Evolutionary conservation across 2,888 invertebrate genomes (phyloP), one percentile per base, ranked within the genome.

Genomic region (Cataglyphis livida): DNA sequence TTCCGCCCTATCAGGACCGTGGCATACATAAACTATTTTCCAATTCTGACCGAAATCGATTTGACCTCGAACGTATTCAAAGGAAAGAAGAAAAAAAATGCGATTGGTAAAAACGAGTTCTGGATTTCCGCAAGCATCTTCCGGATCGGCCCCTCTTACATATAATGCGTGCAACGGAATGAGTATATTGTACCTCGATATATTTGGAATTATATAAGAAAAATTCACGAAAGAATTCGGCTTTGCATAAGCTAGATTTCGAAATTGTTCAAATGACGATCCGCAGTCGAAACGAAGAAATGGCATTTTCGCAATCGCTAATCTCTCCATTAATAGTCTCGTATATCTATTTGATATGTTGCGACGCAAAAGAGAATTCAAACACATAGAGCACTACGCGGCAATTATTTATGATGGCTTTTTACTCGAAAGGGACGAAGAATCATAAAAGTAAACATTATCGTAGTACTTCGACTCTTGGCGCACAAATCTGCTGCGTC

Each of bases 21-120:
- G 48, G 81, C 85, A 82, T 91, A 57, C 59, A 91, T 92, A 91
- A 93, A 93, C 88, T 90, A 92, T 92, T 93, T 92, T 92, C 89
- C 92, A 91, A 93, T 93, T 92, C 91, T 88, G 87, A 85, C 88
- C 91, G 89, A 93, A 93, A 93, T 93, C 91, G 92, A 93, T 92
- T 93, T 93, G 92, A 93, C 93, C 93, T 88, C 89, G 86, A 82
- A 73, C 81, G 85, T 85, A 85, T 87, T 66, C 79, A 70, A 54
- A 81, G 85, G 76, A 85, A 81, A 84, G 82, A 65, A 18, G 51
- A 73, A 85, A 76, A 84, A 78, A 64, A 65, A 15, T 62, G 25
- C 74, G 66, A 59, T 57, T 64, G 62, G 61, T 79, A 82, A 62
- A 81, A 81, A 64, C 48, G 68, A 68, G 61, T 76, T 68, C 64